Evolutionary conservation across 2,113 vertebrate genomes (phyloP).

Genomic region (Turdus rufiventris): DNA sequence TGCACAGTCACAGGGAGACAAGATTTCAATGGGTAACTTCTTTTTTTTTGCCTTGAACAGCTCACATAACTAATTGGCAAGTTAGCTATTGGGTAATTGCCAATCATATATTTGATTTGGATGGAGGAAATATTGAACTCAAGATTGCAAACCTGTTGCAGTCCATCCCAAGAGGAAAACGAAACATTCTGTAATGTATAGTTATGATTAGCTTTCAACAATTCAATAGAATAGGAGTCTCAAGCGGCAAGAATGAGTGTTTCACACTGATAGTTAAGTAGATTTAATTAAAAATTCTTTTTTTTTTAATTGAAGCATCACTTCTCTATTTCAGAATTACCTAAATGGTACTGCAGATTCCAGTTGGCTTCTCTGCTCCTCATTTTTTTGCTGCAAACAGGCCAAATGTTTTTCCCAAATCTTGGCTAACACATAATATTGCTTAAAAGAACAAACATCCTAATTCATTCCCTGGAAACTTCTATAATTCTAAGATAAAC

Average conservation of each 20-base stretch:
- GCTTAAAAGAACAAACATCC: background rate
- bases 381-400: background rate
- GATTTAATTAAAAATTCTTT: conserved; percentile 16
- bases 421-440: background rate
- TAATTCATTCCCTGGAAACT: background rate
- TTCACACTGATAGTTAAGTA: background rate
- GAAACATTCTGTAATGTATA: conserved; percentile 18
- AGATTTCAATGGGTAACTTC: background rate
- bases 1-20: conserved; percentile 13
- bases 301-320: background rate
- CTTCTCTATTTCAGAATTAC: background rate
- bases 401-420: background rate
- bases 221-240: conserved; percentile 1
- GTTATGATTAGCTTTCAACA: conserved; percentile 39
- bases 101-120: conserved; percentile 33
- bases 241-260: background rate
- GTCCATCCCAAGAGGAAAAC: background rate
- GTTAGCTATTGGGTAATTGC: conserved; percentile 32
- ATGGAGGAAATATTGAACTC: conserved; percentile 20
- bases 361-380: background rate
- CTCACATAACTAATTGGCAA: conserved; percentile 31
- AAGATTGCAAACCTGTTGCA: conserved; percentile 9
- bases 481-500: background rate
- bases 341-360: background rate
- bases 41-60: background rate